Conservation (phyloP, 2,113 vertebrate species). For the Montifringilla adamsi region DNA sequence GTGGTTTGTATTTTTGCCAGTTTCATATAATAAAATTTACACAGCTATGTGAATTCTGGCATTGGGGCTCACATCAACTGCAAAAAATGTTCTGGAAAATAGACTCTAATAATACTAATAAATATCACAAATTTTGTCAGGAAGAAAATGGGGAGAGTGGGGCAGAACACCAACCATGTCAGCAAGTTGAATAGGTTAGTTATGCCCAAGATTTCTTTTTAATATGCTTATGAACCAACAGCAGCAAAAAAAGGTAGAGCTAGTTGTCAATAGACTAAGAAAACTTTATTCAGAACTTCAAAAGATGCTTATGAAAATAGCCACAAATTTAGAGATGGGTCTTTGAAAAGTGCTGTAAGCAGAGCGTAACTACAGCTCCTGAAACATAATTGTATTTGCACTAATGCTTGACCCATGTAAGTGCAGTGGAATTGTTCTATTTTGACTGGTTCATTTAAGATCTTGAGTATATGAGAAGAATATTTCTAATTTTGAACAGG, state of each 20-base stretch:
- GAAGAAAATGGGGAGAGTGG: background rate
- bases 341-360: background rate
- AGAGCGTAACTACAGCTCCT: background rate
- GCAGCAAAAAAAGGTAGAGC: background rate
- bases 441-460: background rate
- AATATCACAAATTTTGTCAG: background rate
- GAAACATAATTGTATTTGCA: background rate
- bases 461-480: background rate
- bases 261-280: background rate
- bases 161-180: background rate
- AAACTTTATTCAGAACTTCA: background rate
- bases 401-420: background rate
- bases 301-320: background rate
- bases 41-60: background rate
- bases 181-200: background rate
- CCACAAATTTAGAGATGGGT: background rate
- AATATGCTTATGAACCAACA: background rate
- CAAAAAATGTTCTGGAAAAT: background rate
- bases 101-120: background rate
- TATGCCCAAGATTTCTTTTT: background rate
- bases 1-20: background rate
- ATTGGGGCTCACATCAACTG: background rate
- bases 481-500: background rate
- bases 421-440: background rate
- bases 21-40: background rate